Evolutionary conservation across 2,888 invertebrate genomes (phyloP).

Genomic region (Psylliodes chrysocephalus): DNA sequence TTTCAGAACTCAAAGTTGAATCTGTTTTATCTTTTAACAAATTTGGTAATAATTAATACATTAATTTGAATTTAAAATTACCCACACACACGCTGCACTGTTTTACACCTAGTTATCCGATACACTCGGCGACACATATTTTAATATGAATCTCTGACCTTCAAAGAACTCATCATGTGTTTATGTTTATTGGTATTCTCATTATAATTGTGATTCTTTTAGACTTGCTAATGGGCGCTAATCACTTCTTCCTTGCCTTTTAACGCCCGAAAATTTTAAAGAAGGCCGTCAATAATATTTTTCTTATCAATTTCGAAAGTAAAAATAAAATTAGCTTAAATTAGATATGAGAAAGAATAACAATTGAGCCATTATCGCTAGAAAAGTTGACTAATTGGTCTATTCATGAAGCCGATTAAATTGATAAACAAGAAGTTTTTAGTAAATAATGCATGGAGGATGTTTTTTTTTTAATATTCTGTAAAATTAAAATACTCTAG

Average conservation of each 20-base stretch:
- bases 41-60: too few relatives aligned
- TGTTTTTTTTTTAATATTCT: too few relatives aligned
- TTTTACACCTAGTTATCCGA: conserved; percentile 30
- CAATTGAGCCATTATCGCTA: conserved; percentile 1
- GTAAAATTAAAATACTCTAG: too few relatives aligned
- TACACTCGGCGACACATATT: conserved; percentile 21
- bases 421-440: not conserved
- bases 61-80: too few relatives aligned
- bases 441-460: too few relatives aligned
- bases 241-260: conserved; percentile 38
- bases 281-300: not conserved
- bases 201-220: conserved; percentile 26
- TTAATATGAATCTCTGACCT: conserved; percentile 32
- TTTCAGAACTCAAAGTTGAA: too few relatives aligned
- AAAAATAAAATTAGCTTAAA: conserved; percentile 9
- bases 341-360: not conserved
- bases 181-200: conserved; percentile 31
- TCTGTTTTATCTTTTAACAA: too few relatives aligned
- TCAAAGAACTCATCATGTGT: conserved; percentile 36
- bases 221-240: conserved; percentile 38
- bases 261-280: conserved; percentile 27
- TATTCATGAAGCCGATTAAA: not conserved
- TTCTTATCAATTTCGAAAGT: not conserved
- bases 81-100: conserved; percentile 24
- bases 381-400: not conserved